Base-by-base conservation (phyloP, 2,888 invertebrate genomes). In the Pseudolycoriella hygida region DNA sequence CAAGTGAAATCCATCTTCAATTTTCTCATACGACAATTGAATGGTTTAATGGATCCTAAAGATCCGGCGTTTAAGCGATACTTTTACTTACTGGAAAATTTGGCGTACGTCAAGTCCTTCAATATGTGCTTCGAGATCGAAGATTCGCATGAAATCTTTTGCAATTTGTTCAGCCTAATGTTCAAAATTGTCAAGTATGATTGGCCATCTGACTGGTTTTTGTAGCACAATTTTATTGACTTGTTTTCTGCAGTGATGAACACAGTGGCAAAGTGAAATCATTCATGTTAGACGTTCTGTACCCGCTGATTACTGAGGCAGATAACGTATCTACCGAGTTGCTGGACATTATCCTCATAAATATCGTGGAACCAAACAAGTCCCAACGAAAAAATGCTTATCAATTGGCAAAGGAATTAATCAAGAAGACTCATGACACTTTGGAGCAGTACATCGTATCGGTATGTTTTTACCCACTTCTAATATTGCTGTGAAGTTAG, bases 91-190 rank as follows among this genome's bases (percentile, higher is more conserved):
- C 69, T 97, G 47, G 96, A 97, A 69, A 97, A 96, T 67, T 70
- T 97, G 55, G 93, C 94, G 1, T 94, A 92, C 64, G 94, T 96
- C 32, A 97, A 97, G 66, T 92, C 93, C 0, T 96, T 97, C 67
- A 96, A 96, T 66, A 96, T 97, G 83, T 96, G 94, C 64, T 90
- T 96, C 60, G 96, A 97, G 63, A 68, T 97, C 47, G 96, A 96
- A 62, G 94, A 96, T 67, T 92, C 89, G 56, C 93, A 94, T 64
- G 92, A 93, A 64, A 92, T 97, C 56, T 94, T 96, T 68, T 88
- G 89, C 59, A 82, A 82, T 12, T 73, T 97, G 2, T 96, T 94
- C 68, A 80, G 83, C 47, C 75, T 93, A 45, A 88, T 96, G 77
- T 96, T 96, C 62, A 86, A 81, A 66, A 92, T 94, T 64, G 89